Evolutionary conservation across 2,888 invertebrate genomes (phyloP).

Genomic region (Dolichopus griseipennis): DNA sequence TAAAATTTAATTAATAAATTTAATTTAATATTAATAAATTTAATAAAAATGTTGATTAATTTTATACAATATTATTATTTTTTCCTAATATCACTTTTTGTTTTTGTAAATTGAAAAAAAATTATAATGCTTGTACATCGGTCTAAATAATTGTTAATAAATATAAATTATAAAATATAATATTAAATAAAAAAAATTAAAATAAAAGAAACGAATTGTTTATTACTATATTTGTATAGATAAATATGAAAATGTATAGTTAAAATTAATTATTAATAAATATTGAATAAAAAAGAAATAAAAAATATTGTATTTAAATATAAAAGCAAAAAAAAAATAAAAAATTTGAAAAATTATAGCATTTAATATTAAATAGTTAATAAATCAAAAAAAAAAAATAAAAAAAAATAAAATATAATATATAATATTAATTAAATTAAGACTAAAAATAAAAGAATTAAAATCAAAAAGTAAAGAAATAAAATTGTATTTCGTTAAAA

Average conservation of each 20-base stretch:
- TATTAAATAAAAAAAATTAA: neutral
- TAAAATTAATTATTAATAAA: no score
- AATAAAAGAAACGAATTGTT: neutral
- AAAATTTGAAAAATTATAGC: neutral
- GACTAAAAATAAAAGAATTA: no score
- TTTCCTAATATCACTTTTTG: neutral
- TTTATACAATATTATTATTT: no score
- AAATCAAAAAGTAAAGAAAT: neutral
- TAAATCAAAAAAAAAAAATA: no score
- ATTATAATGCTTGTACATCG: neutral
- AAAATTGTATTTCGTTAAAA: neutral
- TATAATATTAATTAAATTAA: neutral
- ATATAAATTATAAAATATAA: neutral
- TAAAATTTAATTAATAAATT: no score
- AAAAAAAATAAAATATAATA: neutral
- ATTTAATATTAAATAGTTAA: neutral
- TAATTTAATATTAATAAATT: no score
- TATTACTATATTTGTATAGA: no score
- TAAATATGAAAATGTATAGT: no score
- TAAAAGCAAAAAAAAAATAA: neutral
- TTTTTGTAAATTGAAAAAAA: slow-evolving; percentile 6
- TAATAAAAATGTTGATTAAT: no score
- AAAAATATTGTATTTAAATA: neutral
- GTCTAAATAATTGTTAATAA: neutral
- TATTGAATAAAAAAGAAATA: neutral